These are phyloP conservation scores for Rhinichthys osculus DNA, from an alignment of 2,797 vertebrate genomes.

Conservation along the genomic window DNA sequence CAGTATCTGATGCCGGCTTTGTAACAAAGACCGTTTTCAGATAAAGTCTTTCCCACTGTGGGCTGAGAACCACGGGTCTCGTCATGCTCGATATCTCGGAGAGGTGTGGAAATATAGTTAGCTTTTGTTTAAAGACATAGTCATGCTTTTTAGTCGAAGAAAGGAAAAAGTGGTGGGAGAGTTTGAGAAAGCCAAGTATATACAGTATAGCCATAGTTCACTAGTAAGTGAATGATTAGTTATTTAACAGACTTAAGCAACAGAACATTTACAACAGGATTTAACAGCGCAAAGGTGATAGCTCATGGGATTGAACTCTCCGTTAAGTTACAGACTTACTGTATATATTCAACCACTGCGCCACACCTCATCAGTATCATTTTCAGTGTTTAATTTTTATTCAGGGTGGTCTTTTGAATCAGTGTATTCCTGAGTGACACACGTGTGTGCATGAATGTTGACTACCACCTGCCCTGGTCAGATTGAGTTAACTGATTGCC, in stretches of 20 bases:
- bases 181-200: not conserved
- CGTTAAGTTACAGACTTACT: not conserved
- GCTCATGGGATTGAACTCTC: not conserved
- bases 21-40: conserved; percentile 36
- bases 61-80: conserved; percentile 12
- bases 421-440: not conserved
- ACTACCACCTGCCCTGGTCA: conserved; percentile 20
- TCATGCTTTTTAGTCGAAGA: not conserved
- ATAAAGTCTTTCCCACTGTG: conserved; percentile 18
- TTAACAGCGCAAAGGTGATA: no score
- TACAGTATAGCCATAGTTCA: not conserved
- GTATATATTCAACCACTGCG: no score
- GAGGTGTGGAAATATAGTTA: conserved; percentile 35
- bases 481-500: conserved; percentile 72
- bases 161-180: conserved; percentile 8
- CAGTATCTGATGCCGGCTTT: conserved; percentile 48
- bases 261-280: not conserved
- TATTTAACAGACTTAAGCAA: conserved; percentile 6
- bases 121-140: conserved; percentile 29
- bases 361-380: conserved; percentile 11
- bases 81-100: conserved; percentile 19
- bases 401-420: conserved; percentile 18
- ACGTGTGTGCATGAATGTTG: conserved; percentile 13
- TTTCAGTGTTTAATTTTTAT: not conserved
- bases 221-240: not conserved